A percentile compares a stretch with the other conserved stretches of the same genome.
phyloP scores from a whole-genome alignment of 2,113 vertebrate species.

The Nothobranchius furzeri region DNA sequence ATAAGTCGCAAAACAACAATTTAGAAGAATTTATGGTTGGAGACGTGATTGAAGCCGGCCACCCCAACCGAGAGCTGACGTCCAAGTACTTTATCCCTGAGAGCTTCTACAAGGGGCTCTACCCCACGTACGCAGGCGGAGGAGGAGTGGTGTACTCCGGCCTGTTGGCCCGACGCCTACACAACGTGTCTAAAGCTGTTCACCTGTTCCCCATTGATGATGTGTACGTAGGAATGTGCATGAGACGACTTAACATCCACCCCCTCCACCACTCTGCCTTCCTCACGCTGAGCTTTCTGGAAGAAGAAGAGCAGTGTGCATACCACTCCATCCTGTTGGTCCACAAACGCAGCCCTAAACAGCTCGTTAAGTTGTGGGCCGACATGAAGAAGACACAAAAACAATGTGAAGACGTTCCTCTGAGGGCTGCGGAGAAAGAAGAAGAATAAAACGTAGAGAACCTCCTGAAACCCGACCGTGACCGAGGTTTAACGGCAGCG shows the following conservation, averaged over 20 bases:
- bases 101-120: constrained; percentile 73
- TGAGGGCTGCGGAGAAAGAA: constrained; percentile 22
- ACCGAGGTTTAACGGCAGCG: neutral
- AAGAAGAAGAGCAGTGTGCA: constrained; percentile 47
- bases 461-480: neutral
- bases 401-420: constrained; percentile 48
- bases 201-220: constrained; percentile 81
- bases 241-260: constrained; percentile 60
- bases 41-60: constrained; percentile 54
- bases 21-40: constrained; percentile 72
- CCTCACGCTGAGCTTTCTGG: constrained; percentile 74
- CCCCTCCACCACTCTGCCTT: constrained; percentile 72
- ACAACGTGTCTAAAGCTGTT: constrained; percentile 60
- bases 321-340: constrained; percentile 74
- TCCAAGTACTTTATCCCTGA: constrained; percentile 79
- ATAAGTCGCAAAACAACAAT: neutral
- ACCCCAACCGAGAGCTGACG: constrained; percentile 26
- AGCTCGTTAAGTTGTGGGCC: constrained; percentile 65
- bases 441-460: neutral
- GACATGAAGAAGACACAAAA: constrained; percentile 15
- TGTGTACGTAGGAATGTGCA: constrained; percentile 81
- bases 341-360: constrained; percentile 69
- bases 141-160: constrained; percentile 79
- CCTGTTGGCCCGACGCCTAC: constrained; percentile 62
- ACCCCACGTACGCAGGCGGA: constrained; percentile 76